Conservation (phyloP, 2,888 invertebrate genomes). For the Phragmatobia fuliginosa region DNA sequence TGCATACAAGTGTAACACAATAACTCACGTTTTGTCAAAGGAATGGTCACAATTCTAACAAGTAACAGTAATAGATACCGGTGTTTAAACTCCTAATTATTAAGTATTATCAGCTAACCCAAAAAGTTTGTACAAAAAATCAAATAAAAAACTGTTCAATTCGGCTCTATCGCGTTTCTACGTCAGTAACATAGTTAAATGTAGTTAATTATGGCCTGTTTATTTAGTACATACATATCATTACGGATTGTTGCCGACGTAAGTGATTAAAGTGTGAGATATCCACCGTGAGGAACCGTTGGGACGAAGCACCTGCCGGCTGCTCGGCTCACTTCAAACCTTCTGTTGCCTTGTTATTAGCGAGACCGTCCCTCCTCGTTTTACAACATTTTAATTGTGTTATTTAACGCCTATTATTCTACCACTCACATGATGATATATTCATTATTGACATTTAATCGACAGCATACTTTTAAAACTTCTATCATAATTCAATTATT, state of each 20-base stretch:
- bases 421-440: slow-evolving; percentile 63
- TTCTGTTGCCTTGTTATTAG: slow-evolving; percentile 76
- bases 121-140: slow-evolving; percentile 33
- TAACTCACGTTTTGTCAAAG: background rate
- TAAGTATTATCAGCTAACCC: slow-evolving; percentile 24
- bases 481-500: background rate
- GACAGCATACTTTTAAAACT: slow-evolving; percentile 22
- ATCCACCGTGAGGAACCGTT: slow-evolving; percentile 62
- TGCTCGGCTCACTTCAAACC: slow-evolving; percentile 59
- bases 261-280: slow-evolving; percentile 75
- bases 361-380: slow-evolving; percentile 69
- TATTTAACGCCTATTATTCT: slow-evolving; percentile 76
- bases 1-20: background rate
- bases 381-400: slow-evolving; percentile 78
- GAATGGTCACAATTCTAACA: slow-evolving; percentile 1
- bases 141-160: slow-evolving; percentile 47
- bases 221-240: slow-evolving; percentile 74
- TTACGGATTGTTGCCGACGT: slow-evolving; percentile 72
- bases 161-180: slow-evolving; percentile 49
- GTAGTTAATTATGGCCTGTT: slow-evolving; percentile 66
- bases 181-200: slow-evolving; percentile 61
- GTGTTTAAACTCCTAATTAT: slow-evolving; percentile 28
- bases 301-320: slow-evolving; percentile 68
- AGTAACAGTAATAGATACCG: slow-evolving; percentile 11
- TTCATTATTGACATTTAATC: slow-evolving; percentile 49